A percentile compares a stretch with the other conserved stretches of the same genome.
Evolutionary conservation across 2,797 vertebrate genomes (phyloP).

Genomic region (Thalassophryne amazonica): DNA sequence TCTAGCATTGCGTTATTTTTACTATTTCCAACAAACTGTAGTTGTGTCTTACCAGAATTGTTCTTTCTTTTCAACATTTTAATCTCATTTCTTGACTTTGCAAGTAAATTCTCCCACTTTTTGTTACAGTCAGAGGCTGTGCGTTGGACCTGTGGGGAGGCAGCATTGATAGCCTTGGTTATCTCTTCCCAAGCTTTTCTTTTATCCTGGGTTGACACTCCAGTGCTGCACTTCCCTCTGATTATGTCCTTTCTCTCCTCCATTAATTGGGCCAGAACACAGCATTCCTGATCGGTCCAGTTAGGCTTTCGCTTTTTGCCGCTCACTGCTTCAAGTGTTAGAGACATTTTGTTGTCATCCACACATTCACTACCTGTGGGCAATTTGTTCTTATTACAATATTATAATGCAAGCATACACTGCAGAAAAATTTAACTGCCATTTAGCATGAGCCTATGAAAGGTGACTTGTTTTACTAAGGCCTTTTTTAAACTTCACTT

Average conservation of each 20-base stretch:
- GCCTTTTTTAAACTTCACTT: conserved; percentile 16
- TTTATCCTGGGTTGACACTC: conserved; percentile 47
- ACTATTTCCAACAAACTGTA: background rate
- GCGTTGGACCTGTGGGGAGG: conserved; percentile 52
- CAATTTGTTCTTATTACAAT: background rate
- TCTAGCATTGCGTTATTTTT: too few species aligned
- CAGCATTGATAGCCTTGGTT: conserved; percentile 40
- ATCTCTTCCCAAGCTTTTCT: conserved; percentile 61
- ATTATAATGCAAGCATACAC: background rate
- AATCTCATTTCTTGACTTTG: conserved; percentile 61
- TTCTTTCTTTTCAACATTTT: conserved; percentile 47
- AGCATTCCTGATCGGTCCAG: conserved; percentile 63
- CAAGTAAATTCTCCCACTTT: conserved; percentile 64
- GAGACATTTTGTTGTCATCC: conserved; percentile 22
- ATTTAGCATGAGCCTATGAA: background rate
- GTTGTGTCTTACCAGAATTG: conserved; percentile 21
- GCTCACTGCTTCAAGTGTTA: conserved; percentile 35
- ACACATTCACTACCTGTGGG: background rate
- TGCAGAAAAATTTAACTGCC: background rate
- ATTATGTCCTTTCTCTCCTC: conserved; percentile 46
- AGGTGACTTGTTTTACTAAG: conserved; percentile 13
- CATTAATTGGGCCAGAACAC: conserved; percentile 55
- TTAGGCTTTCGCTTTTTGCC: conserved; percentile 55
- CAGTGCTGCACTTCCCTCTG: conserved; percentile 49
- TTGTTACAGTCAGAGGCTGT: conserved; percentile 61